These are phyloP conservation scores for Blera fallax DNA, from an alignment of 2,888 invertebrate species.

Conservation along the genomic window DNA sequence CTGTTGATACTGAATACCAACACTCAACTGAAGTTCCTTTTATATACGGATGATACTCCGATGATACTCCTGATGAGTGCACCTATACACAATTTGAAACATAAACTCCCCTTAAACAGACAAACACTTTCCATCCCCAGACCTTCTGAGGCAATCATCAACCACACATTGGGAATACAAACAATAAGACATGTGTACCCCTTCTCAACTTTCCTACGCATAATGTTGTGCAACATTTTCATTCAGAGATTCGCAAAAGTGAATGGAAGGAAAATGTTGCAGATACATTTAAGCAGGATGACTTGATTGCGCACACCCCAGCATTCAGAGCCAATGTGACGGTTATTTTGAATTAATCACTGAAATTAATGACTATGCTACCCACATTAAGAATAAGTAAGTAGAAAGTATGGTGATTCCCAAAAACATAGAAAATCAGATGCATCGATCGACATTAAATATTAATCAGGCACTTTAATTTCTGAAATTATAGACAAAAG, in stretches of 20 bases:
- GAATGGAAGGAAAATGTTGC: slow-evolving; percentile 1
- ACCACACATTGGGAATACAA: slow-evolving; percentile 25
- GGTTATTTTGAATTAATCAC: slow-evolving; percentile 5
- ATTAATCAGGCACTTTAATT: background rate
- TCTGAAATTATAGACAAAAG: no score
- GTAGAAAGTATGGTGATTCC: background rate
- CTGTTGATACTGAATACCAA: slow-evolving; percentile 71
- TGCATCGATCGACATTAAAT: background rate
- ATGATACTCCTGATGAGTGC: slow-evolving; percentile 31
- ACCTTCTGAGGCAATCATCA: slow-evolving; percentile 4
- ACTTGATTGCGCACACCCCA: slow-evolving; percentile 11
- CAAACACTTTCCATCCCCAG: slow-evolving; percentile 12
- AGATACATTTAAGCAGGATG: background rate
- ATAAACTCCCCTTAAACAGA: slow-evolving; percentile 26
- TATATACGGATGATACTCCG: slow-evolving; percentile 65
- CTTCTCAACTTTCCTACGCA: background rate
- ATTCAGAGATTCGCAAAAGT: slow-evolving; percentile 27
- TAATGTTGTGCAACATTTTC: slow-evolving; percentile 49
- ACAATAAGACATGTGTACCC: slow-evolving; percentile 27
- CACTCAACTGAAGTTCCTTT: slow-evolving; percentile 69
- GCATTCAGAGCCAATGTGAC: background rate
- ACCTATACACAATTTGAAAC: slow-evolving; percentile 31
- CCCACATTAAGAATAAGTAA: background rate
- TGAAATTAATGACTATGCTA: background rate
- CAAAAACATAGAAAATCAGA: background rate